Percentiles rank a stretch among this genome's conserved stretches.
These are phyloP conservation scores for Anolis sagrei DNA, from an alignment of 2,113 vertebrate genomes.

Conservation along the genomic window DNA sequence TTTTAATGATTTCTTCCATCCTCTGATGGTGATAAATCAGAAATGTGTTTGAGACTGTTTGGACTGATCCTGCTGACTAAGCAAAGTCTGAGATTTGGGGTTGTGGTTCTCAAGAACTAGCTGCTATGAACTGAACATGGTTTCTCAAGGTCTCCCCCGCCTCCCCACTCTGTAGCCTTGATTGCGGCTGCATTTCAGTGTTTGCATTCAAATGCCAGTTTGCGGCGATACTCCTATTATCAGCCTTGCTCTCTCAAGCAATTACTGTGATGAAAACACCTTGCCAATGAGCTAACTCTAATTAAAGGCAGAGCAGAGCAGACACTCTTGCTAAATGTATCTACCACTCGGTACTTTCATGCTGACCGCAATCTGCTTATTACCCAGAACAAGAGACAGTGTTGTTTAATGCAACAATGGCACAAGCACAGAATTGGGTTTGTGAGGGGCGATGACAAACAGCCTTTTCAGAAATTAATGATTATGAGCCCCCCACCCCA, in stretches of 20 bases:
- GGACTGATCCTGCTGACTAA: no score
- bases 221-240: conserved; percentile 8
- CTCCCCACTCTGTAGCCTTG: background rate
- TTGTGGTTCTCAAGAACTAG: background rate
- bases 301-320: conserved; percentile 19
- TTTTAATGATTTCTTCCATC: no score
- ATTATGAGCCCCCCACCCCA: conserved; percentile 45
- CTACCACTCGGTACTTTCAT: background rate
- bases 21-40: no score
- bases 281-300: background rate
- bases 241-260: conserved; percentile 20
- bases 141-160: no score
- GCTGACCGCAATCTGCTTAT: background rate
- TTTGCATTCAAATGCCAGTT: conserved; percentile 23
- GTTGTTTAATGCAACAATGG: background rate
- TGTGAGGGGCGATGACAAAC: background rate
- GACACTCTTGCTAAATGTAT: conserved; percentile 3
- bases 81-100: background rate
- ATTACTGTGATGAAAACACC: conserved; percentile 4
- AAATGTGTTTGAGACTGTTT: no score
- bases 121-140: background rate
- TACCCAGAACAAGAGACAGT: background rate
- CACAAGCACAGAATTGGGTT: conserved; percentile 13
- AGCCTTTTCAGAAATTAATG: conserved; percentile 47
- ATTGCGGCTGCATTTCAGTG: background rate